Evolutionary conservation across 2,113 vertebrate genomes (phyloP).

Genomic region (Diadophis punctatus): DNA sequence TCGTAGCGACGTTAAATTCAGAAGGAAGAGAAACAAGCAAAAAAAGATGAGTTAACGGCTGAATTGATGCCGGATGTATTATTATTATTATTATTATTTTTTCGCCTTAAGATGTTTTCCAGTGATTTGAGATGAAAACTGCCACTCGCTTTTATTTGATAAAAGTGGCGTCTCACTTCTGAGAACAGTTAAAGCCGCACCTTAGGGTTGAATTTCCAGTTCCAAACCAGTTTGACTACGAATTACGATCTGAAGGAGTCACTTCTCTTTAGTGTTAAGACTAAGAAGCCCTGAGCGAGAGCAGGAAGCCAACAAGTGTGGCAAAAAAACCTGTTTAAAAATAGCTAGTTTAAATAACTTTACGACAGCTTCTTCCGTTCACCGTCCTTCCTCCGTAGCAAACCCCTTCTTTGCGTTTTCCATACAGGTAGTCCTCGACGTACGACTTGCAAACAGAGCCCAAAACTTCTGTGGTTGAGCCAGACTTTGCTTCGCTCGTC

Average conservation of each 20-base stretch:
- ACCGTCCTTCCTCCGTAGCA: slow-evolving; percentile 5
- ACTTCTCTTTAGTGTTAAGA: slow-evolving; percentile 57
- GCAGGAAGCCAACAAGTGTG: slow-evolving; percentile 49
- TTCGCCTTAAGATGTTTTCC: slow-evolving; percentile 54
- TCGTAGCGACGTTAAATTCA: slow-evolving; percentile 17
- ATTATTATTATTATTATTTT: not conserved
- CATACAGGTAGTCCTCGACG: not conserved
- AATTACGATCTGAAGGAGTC: slow-evolving; percentile 46
- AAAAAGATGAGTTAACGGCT: slow-evolving; percentile 38
- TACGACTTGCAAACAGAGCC: not conserved
- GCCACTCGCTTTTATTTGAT: slow-evolving; percentile 56
- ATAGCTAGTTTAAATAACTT: slow-evolving; percentile 7
- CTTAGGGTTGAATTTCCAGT: slow-evolving; percentile 40
- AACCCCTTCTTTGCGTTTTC: slow-evolving; percentile 1
- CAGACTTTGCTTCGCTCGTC: not conserved
- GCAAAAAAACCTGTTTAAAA: slow-evolving; percentile 26
- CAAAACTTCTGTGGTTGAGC: not conserved
- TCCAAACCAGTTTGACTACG: slow-evolving; percentile 53
- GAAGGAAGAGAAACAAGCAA: slow-evolving; percentile 45
- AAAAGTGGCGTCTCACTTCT: slow-evolving; percentile 53
- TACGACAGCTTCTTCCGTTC: not conserved
- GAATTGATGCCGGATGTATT: not conserved
- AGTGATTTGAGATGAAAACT: slow-evolving; percentile 59
- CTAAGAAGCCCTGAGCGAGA: slow-evolving; percentile 40
- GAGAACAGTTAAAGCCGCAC: slow-evolving; percentile 45